Percentiles rank a stretch among this genome's conserved stretches.
phyloP scores from a whole-genome alignment of 2,888 invertebrate species.

The Gymnoscelis rufifasciata region DNA sequence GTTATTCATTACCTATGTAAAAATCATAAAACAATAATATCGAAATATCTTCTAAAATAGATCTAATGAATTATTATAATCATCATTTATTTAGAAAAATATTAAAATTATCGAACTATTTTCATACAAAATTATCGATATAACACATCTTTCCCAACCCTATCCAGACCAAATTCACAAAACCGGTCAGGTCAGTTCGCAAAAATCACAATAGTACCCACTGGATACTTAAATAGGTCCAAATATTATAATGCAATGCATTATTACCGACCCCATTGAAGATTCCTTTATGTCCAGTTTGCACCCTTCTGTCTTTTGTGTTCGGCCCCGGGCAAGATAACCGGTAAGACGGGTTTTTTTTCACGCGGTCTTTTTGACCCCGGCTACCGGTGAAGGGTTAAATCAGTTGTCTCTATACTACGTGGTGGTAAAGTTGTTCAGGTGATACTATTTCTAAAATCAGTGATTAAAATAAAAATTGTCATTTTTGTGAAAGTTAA shows the following conservation, averaged over 20 bases:
- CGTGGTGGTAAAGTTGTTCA: constrained; percentile 24
- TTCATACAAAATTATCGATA: constrained; percentile 29
- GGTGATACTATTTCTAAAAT: constrained; percentile 21
- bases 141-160: constrained; percentile 27
- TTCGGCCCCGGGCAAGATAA: constrained; percentile 62
- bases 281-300: constrained; percentile 70
- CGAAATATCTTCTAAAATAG: no score
- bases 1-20: no score
- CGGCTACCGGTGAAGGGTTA: constrained; percentile 54
- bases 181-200: constrained; percentile 78
- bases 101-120: no score
- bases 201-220: constrained; percentile 68
- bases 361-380: constrained; percentile 47
- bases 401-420: constrained; percentile 66
- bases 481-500: no score
- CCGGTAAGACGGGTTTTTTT: constrained; percentile 72
- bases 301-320: constrained; percentile 66
- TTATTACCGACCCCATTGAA: constrained; percentile 56
- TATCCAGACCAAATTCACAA: constrained; percentile 42
- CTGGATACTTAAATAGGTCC: constrained; percentile 79
- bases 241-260: constrained; percentile 73
- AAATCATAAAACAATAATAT: no score
- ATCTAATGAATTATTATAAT: no score
- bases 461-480: not conserved
- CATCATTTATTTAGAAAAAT: no score